A percentile compares a stretch with the other conserved stretches of the same genome.
Conservation (phyloP, 2,797 vertebrate species). For the Simalia tracyae region DNA sequence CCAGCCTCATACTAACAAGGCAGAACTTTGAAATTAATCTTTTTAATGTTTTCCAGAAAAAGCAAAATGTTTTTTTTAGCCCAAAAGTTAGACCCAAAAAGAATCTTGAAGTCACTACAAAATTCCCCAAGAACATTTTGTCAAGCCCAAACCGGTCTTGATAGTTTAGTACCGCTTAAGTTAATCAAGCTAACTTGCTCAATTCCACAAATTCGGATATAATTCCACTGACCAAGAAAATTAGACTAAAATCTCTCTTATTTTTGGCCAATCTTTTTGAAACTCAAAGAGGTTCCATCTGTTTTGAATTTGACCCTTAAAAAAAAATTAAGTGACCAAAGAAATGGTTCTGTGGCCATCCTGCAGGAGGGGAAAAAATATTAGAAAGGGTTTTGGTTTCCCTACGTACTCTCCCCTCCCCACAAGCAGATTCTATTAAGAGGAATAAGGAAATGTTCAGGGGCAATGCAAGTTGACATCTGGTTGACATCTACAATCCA, state of each 20-base stretch:
- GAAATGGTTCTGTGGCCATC: not conserved
- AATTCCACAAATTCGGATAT: not conserved
- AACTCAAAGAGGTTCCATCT: not conserved
- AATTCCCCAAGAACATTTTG: not conserved
- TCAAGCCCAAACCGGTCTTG: too few species aligned
- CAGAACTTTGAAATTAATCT: not conserved
- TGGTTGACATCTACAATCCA: not conserved
- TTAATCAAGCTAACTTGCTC: not conserved
- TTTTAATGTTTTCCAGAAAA: not conserved
- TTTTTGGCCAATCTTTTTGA: too few species aligned
- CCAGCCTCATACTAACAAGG: not conserved
- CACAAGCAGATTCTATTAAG: not conserved
- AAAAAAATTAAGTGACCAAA: not conserved
- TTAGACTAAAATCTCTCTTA: not conserved
- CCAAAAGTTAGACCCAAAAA: not conserved
- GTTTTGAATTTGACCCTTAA: not conserved
- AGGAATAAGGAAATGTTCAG: not conserved
- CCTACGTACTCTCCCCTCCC: not conserved
- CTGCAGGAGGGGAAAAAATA: not conserved
- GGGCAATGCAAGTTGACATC: not conserved
- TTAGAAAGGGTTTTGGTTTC: not conserved
- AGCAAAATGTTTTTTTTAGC: conserved; percentile 10
- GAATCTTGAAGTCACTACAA: not conserved
- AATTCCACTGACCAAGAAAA: not conserved
- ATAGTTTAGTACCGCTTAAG: not conserved